Conservation (phyloP, 2,113 vertebrate genomes). For the Barnardius zonarius region DNA sequence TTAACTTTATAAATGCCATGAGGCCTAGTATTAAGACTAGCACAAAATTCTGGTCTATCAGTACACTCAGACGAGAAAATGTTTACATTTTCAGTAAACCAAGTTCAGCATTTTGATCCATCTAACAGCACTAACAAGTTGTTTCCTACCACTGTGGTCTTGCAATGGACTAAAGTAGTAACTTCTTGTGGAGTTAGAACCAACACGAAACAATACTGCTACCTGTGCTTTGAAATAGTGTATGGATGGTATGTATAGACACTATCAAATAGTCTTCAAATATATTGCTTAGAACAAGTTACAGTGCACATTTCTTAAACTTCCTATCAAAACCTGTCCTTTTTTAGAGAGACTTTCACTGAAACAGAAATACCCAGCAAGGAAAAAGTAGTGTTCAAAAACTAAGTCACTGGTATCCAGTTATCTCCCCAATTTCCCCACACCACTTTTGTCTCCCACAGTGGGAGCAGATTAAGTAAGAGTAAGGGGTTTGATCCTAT, state of each 20-base stretch:
- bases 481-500: background rate
- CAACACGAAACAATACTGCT: background rate
- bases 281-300: background rate
- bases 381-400: background rate
- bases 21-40: background rate
- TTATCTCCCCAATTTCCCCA: rapidly evolving
- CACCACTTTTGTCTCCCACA: background rate
- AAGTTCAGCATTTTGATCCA: background rate
- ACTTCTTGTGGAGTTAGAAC: background rate
- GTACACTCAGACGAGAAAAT: background rate
- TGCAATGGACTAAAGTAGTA: background rate
- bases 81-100: background rate
- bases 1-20: background rate
- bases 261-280: background rate
- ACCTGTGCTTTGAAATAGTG: background rate
- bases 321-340: background rate
- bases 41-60: background rate
- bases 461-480: background rate
- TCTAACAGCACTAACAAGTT: background rate
- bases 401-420: background rate
- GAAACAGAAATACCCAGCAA: background rate
- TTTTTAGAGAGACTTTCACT: background rate
- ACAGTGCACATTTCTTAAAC: background rate
- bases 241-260: background rate
- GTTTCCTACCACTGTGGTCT: background rate